A percentile compares a stretch with the other conserved stretches of the same genome.
Evolutionary conservation across 1,140 invertebrate genomes (phyloP).

Genomic region (Trachymyrmex cornetzi): DNA sequence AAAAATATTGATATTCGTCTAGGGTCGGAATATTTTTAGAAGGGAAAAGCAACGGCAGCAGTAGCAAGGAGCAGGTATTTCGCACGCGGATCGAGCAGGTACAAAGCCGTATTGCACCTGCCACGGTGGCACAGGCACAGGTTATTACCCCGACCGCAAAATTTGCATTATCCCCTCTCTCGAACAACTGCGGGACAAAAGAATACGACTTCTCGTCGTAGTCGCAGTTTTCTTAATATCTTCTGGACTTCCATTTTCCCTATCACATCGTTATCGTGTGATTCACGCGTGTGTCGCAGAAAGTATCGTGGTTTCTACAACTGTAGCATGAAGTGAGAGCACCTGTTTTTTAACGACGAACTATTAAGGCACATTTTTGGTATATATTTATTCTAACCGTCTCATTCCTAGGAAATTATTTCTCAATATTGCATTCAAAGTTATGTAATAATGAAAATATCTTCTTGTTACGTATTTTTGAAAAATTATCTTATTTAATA

Average conservation of each 20-base stretch:
- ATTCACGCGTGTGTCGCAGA: neutral
- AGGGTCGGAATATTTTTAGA: slow-evolving; percentile 82
- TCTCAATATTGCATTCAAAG: neutral
- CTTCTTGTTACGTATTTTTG: neutral
- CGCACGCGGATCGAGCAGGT: slow-evolving; percentile 64
- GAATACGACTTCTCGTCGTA: neutral
- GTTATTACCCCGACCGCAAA: slow-evolving; percentile 72
- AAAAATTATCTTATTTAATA: neutral
- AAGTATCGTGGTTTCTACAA: neutral
- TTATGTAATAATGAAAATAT: neutral
- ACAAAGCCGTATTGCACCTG: slow-evolving; percentile 80
- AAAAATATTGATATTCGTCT: slow-evolving; percentile 72
- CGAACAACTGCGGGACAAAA: slow-evolving; percentile 37
- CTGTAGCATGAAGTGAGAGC: neutral
- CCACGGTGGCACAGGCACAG: slow-evolving; percentile 78
- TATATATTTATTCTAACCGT: slow-evolving; percentile 7
- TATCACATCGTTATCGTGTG: slow-evolving; percentile 24
- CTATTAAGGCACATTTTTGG: slow-evolving; percentile 67
- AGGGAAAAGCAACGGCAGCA: slow-evolving; percentile 43
- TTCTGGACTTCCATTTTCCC: neutral
- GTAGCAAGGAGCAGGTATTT: slow-evolving; percentile 74
- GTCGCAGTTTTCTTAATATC: slow-evolving; percentile 1
- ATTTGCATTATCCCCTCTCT: slow-evolving; percentile 78
- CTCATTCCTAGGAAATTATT: neutral
- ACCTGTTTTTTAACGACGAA: neutral